Base-by-base conservation (phyloP, 1,140 invertebrate species). In the Vanessa tameamea region DNA sequence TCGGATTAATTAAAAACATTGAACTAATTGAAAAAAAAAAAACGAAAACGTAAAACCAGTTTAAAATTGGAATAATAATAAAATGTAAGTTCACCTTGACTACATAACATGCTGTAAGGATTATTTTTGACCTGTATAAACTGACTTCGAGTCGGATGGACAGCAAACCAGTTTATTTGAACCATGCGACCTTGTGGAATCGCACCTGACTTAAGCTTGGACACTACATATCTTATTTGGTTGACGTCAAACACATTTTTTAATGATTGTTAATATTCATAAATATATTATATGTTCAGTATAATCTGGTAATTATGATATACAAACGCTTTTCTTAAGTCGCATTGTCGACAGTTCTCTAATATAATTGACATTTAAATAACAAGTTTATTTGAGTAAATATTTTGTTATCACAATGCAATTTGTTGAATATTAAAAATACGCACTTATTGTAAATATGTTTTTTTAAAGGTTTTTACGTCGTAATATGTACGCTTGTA, bases 171-270 rank as follows among this genome's bases (percentile, higher is more conserved):
- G 74, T 76, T 76, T 71, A n/a, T 31, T 51, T 63, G 43, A 23
- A 70, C 47, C 57, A 48, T 50, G 68, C 72, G 47, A 76, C 64
- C 74, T 76, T 76, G 74, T 50, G 69, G 69, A 65, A 53, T 71
- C 47, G 50, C 64, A 67, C 55, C 51, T 47, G 64, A 73, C 66
- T 51, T 47, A 61, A 23, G 37, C 48, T n/a, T 50, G 5, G 3
- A 7, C 13, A n/a, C 48, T 50, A 23, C 20, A 23, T 23, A 23
- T 57, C 23, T 23, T 57, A 37, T 67, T n/a, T 9, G 16, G 55
- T 15, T 67, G 47, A 53, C 64, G 64, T 67, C 31, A 67, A 20
- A 55, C 14, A 51, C n/a, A 37, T 55, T 67, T 16, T n/a, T 14
- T 47, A 43, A n/a, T 37, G 4, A 55, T 55, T 53, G 16, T 57